Percentiles rank a stretch among this genome's conserved stretches.
Evolutionary conservation across 2,113 vertebrate species (phyloP).

Genomic region (Phylloscopus whistleri): DNA sequence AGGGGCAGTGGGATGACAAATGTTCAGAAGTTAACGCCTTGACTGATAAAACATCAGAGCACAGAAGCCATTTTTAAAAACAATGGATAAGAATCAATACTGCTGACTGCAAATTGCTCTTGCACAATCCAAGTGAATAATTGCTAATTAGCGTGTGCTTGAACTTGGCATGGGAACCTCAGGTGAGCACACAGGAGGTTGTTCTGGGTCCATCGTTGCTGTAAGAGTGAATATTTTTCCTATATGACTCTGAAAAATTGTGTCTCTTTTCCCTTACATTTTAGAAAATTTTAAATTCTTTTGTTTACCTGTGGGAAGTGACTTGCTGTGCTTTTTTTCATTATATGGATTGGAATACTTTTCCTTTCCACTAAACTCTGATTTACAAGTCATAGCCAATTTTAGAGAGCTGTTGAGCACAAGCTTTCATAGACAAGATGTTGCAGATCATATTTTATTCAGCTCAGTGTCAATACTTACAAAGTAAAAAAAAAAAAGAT

Average conservation of each 20-base stretch:
- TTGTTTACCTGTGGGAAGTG: neutral
- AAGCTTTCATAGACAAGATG: neutral
- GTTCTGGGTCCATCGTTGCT: neutral
- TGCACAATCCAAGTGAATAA: neutral
- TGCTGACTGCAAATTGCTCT: neutral
- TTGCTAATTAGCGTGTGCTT: neutral
- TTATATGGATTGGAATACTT: neutral
- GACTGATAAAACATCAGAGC: neutral
- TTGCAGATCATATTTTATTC: neutral
- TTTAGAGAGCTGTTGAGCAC: neutral
- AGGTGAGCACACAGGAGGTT: neutral
- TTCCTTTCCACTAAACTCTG: neutral
- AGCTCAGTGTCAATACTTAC: neutral
- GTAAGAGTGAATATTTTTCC: neutral
- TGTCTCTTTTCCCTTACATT: neutral
- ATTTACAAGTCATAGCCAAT: neutral
- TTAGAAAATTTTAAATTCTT: fast-evolving
- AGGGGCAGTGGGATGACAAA: neutral
- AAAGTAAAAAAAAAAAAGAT: neutral
- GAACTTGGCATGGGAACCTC: neutral
- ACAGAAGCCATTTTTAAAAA: neutral
- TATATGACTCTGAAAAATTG: neutral
- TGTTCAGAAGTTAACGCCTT: neutral
- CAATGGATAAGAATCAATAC: neutral
- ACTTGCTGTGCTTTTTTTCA: neutral